Evolutionary conservation across 2,113 vertebrate species (phyloP).

Genomic region (Nyctibius bracteatus): DNA sequence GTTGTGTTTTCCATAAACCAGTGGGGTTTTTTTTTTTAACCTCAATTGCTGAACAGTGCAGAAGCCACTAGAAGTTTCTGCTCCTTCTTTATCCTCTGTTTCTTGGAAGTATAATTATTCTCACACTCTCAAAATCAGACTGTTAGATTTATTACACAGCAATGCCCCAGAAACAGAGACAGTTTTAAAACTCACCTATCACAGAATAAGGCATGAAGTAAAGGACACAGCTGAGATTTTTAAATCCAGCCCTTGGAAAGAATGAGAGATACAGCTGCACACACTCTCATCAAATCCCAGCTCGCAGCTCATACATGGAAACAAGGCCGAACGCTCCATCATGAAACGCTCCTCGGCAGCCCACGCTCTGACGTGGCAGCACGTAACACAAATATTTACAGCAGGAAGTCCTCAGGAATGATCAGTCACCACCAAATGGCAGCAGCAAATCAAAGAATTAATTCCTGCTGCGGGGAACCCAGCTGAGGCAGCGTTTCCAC

Average conservation of each 20-base stretch:
- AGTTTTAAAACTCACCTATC: background rate
- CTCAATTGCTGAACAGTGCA: background rate
- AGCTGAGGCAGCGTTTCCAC: slow-evolving; percentile 32
- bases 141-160: background rate
- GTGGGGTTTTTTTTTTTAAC: background rate
- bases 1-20: background rate
- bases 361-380: background rate
- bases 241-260: background rate
- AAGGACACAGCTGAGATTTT: background rate
- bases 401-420: slow-evolving; percentile 9
- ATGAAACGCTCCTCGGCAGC: background rate
- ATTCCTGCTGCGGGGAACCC: background rate
- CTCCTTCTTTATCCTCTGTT: background rate
- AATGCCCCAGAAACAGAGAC: background rate
- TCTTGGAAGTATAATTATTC: background rate
- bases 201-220: background rate
- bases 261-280: background rate
- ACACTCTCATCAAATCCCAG: background rate
- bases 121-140: background rate
- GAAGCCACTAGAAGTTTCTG: background rate
- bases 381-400: background rate
- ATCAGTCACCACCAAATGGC: background rate
- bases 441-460: background rate
- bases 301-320: background rate
- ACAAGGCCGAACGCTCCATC: background rate